A percentile compares a stretch with the other conserved stretches of the same genome.
phyloP scores from a whole-genome alignment of 2,113 vertebrate species.

The Pica pica region DNA sequence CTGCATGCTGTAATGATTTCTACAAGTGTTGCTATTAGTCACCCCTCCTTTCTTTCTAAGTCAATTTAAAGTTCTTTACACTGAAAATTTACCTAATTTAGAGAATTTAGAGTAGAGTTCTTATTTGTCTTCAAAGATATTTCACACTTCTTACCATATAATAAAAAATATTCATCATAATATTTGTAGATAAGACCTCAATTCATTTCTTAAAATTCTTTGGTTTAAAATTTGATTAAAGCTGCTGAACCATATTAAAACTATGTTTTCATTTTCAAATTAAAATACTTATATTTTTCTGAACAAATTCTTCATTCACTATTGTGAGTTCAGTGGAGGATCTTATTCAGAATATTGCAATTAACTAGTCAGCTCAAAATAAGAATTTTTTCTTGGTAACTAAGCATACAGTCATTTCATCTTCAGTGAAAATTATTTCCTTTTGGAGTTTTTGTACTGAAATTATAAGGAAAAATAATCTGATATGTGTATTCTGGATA shows the following conservation, averaged over 20 bases:
- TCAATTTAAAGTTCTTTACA: neutral
- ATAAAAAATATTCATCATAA: neutral
- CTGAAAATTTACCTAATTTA: neutral
- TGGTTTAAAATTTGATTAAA: neutral
- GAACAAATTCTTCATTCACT: neutral
- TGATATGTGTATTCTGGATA: neutral
- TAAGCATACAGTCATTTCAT: neutral
- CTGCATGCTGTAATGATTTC: neutral
- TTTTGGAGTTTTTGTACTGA: neutral
- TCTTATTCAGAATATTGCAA: neutral
- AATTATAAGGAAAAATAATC: neutral
- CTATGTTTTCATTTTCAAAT: neutral
- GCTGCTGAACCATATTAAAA: neutral
- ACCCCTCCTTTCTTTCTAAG: neutral
- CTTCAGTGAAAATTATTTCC: neutral
- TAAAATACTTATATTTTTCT: neutral
- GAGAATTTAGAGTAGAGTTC: neutral
- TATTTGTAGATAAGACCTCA: neutral
- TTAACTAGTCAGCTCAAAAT: neutral
- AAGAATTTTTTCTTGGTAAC: neutral
- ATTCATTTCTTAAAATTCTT: neutral
- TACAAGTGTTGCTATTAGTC: neutral
- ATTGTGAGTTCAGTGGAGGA: neutral
- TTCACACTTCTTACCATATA: neutral
- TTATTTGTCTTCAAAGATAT: neutral